Conservation (phyloP, 2,113 vertebrate genomes). For the Urocolius indicus region DNA sequence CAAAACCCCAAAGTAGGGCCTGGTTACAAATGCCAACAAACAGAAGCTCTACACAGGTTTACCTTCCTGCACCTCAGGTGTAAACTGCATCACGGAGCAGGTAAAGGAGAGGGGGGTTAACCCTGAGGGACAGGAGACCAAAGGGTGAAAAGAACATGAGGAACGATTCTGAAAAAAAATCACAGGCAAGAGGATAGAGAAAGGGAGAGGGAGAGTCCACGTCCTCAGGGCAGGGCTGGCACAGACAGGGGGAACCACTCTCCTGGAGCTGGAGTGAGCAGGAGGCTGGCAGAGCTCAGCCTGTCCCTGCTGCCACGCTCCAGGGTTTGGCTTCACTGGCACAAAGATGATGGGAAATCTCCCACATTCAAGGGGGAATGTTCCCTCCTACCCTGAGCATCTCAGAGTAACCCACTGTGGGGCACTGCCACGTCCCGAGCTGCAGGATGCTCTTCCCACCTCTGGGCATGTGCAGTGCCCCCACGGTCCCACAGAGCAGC, state of each 20-base stretch:
- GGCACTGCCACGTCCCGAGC: fast-evolving
- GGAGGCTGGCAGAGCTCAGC: fast-evolving
- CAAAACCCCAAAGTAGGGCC: not conserved
- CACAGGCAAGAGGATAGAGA: too few species aligned
- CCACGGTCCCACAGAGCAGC: fast-evolving
- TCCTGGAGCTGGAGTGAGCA: not conserved
- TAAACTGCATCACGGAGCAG: not conserved
- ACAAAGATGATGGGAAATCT: not conserved
- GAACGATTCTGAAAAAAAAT: not conserved
- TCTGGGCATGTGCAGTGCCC: fast-evolving
- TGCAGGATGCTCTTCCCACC: fast-evolving
- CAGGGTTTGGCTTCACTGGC: fast-evolving
- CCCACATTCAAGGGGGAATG: not conserved
- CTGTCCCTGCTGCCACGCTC: not conserved
- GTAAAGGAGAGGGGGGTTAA: not conserved
- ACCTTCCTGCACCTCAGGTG: not conserved
- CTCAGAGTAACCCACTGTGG: not conserved
- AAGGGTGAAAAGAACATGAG: not conserved
- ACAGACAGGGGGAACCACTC: fast-evolving
- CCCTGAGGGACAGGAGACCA: not conserved
- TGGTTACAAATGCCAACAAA: not conserved
- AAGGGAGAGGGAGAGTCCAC: too few species aligned
- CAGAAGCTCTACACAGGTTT: not conserved
- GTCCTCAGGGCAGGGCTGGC: too few species aligned
- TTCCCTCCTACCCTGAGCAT: not conserved